These are phyloP conservation scores for Trissoscelio sp. DNA, from an alignment of 2,888 invertebrate species.

Conservation along the genomic window DNA sequence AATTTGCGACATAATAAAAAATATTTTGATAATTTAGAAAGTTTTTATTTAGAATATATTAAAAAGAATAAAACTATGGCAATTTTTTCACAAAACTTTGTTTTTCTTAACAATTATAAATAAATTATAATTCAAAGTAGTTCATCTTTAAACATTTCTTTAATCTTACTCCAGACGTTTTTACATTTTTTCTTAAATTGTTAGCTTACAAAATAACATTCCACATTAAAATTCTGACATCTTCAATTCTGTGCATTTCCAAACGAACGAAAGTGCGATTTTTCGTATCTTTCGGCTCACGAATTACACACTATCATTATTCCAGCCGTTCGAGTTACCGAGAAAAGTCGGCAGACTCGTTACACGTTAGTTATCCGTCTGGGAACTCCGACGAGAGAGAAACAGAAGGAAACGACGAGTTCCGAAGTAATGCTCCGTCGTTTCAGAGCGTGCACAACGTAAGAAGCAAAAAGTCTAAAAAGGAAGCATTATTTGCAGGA, in stretches of 20 bases:
- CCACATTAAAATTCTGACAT: too few species aligned
- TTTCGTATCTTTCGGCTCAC: slow-evolving; percentile 32
- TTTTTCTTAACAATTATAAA: too few species aligned
- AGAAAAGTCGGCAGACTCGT: slow-evolving; percentile 66
- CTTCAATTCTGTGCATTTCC: not conserved
- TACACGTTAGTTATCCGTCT: slow-evolving; percentile 62
- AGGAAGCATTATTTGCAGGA: slow-evolving; percentile 20
- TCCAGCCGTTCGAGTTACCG: slow-evolving; percentile 21
- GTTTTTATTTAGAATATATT: too few species aligned
- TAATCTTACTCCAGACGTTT: too few species aligned
- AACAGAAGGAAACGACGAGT: slow-evolving; percentile 26
- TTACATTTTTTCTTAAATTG: too few species aligned
- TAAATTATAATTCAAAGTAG: too few species aligned
- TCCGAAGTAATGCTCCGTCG: slow-evolving; percentile 28
- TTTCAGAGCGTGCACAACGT: not conserved
- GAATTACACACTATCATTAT: slow-evolving; percentile 59
- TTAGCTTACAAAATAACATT: too few species aligned
- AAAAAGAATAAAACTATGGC: too few species aligned
- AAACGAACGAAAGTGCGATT: not conserved
- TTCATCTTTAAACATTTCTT: too few species aligned
- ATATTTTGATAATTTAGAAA: too few species aligned
- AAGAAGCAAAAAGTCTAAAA: not conserved
- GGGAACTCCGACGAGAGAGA: slow-evolving; percentile 24
- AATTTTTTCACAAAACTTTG: too few species aligned
- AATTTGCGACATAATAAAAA: too few species aligned